phyloP scores from a whole-genome alignment of 2,888 invertebrate genomes.

The Sericinus montela region DNA sequence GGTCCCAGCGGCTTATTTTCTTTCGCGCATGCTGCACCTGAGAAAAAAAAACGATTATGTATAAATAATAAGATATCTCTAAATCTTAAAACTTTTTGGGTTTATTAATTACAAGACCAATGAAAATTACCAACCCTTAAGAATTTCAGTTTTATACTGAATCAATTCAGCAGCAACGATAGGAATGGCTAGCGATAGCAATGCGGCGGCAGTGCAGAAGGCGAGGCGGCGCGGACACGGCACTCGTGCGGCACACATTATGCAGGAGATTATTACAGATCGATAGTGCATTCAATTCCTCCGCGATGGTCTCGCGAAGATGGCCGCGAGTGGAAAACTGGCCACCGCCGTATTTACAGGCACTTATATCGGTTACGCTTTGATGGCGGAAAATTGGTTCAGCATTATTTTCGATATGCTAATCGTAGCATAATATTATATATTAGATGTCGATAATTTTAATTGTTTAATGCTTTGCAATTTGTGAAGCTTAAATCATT shows the following conservation, averaged over 20 bases:
- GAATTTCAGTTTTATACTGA: slow-evolving; percentile 6
- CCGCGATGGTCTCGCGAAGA: not conserved
- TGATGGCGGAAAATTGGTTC: slow-evolving; percentile 3
- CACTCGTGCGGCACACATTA: slow-evolving; percentile 26
- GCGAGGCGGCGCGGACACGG: slow-evolving; percentile 28
- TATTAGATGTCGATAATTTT: not conserved
- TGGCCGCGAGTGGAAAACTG: slow-evolving; percentile 27
- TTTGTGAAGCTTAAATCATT: no score
- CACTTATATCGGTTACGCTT: slow-evolving; percentile 3
- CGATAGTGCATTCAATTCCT: not conserved
- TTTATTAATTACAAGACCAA: no score
- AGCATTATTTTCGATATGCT: slow-evolving; percentile 7
- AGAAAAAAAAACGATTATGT: not conserved
- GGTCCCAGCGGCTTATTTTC: slow-evolving; percentile 9
- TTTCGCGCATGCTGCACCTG: slow-evolving; percentile 28
- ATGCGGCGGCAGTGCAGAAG: slow-evolving; percentile 18
- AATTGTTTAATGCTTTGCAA: no score
- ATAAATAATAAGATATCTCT: no score
- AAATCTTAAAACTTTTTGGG: no score
- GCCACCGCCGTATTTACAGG: slow-evolving; percentile 17
- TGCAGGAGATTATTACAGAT: slow-evolving; percentile 5
- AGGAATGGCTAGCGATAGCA: slow-evolving; percentile 28
- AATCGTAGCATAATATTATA: not conserved
- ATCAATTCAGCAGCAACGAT: slow-evolving; percentile 29
- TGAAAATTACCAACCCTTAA: not conserved